A percentile compares a stretch with the other conserved stretches of the same genome.
These are phyloP conservation scores for Sporophila hypoxantha DNA, from an alignment of 2,113 vertebrate species.

Conservation along the genomic window DNA sequence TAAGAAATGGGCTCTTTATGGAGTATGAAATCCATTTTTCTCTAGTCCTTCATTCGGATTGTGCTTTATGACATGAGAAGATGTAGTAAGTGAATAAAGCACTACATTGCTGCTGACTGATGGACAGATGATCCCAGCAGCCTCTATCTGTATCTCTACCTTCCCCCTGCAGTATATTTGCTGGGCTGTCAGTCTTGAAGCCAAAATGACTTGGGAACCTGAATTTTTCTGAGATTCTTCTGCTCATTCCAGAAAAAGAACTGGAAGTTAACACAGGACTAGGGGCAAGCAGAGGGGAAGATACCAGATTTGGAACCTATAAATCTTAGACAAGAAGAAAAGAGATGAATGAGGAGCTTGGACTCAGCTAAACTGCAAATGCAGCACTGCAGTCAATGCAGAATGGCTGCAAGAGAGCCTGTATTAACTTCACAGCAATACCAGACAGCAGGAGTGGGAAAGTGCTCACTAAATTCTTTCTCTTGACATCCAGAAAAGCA, in stretches of 20 bases:
- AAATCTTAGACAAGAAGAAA: neutral
- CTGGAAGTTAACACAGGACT: neutral
- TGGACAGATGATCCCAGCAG: slow-evolving; percentile 10
- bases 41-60: neutral
- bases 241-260: neutral
- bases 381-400: neutral
- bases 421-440: neutral
- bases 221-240: neutral
- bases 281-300: neutral
- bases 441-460: neutral
- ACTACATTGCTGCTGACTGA: neutral
- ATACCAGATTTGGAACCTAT: neutral
- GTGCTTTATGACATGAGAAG: slow-evolving; percentile 19
- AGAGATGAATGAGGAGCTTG: neutral
- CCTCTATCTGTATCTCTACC: neutral
- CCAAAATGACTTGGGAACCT: neutral
- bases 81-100: slow-evolving; percentile 29
- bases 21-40: slow-evolving; percentile 45
- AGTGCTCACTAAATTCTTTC: neutral
- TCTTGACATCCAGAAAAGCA: neutral
- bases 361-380: neutral
- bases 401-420: neutral
- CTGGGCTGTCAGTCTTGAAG: neutral
- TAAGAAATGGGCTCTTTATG: slow-evolving; percentile 35
- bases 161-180: neutral